These are phyloP conservation scores for Odiellus spinosus DNA, from an alignment of 2,888 invertebrate species.

Conservation along the genomic window DNA sequence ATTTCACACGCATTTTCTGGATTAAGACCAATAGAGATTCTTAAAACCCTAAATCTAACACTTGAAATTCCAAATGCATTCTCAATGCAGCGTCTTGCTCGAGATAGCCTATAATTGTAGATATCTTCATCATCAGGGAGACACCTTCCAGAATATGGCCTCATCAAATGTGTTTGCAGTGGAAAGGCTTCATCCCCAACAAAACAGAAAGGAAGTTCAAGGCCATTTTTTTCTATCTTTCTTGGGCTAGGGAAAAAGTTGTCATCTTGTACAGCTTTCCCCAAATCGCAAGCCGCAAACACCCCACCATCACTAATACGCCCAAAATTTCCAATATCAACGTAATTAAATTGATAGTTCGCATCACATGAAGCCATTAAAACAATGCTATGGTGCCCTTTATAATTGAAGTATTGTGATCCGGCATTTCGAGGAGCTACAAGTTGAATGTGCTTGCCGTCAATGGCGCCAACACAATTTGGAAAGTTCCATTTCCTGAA, in stretches of 20 bases:
- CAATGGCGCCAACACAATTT: constrained; percentile 14
- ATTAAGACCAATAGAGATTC: not conserved
- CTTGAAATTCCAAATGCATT: constrained; percentile 6
- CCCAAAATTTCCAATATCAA: constrained; percentile 22
- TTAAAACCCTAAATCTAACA: constrained; percentile 3
- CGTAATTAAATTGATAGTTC: constrained; percentile 18
- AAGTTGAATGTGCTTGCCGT: constrained; percentile 20
- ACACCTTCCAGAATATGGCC: not conserved
- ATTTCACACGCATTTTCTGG: not conserved
- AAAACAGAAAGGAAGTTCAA: not conserved
- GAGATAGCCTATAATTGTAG: constrained; percentile 3
- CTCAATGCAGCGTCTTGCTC: constrained; percentile 2
- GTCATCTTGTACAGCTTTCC: not conserved
- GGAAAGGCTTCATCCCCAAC: constrained; percentile 9
- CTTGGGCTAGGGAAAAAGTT: not conserved
- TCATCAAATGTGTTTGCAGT: constrained; percentile 1
- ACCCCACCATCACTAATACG: constrained; percentile 18
- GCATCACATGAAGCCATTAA: constrained; percentile 18
- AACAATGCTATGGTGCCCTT: constrained; percentile 17
- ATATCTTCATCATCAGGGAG: not conserved
- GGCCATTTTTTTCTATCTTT: not conserved
- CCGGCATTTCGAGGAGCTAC: constrained; percentile 14
- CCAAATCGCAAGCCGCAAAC: constrained; percentile 2
- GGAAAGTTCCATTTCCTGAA: too few species aligned
- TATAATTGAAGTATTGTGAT: constrained; percentile 18